phyloP scores from a whole-genome alignment of 1,140 invertebrate species.

The Episyrphus balteatus region DNA sequence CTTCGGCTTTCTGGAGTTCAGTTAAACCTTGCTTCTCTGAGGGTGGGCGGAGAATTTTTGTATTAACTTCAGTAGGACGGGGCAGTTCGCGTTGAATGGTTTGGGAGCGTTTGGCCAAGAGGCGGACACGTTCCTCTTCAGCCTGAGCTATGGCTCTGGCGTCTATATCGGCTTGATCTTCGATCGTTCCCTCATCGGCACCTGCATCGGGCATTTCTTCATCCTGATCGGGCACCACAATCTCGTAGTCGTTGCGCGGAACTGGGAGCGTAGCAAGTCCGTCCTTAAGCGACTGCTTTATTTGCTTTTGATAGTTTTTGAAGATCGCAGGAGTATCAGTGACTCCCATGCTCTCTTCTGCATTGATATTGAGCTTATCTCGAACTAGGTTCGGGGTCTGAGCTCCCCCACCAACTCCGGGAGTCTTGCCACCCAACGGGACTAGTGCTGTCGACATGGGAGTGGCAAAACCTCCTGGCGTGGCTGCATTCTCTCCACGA shows the following conservation, averaged over 20 bases:
- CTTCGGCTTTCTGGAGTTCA: conserved; percentile 91
- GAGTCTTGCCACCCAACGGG: conserved; percentile 22
- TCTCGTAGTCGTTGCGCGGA: conserved; percentile 96
- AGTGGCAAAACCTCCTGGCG: conserved; percentile 42
- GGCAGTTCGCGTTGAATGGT: conserved; percentile 84
- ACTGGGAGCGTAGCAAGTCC: conserved; percentile 70
- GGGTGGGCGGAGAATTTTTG: conserved; percentile 61
- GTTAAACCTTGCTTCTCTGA: conserved; percentile 62
- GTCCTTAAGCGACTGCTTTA: conserved; percentile 58
- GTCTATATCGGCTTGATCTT: conserved; percentile 88
- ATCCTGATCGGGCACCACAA: conserved; percentile 88
- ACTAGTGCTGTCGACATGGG: conserved; percentile 38
- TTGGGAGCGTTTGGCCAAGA: conserved; percentile 71
- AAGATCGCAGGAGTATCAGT: conserved; percentile 52
- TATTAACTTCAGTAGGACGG: conserved; percentile 77
- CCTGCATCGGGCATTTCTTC: conserved; percentile 43
- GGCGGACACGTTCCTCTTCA: conserved; percentile 34
- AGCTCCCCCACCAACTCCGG: background rate
- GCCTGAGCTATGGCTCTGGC: conserved; percentile 40
- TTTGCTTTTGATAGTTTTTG: conserved; percentile 54
- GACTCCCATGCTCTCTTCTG: conserved; percentile 62
- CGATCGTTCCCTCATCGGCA: conserved; percentile 40
- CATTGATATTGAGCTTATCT: conserved; percentile 93
- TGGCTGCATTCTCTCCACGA: conserved; percentile 31
- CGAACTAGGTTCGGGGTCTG: conserved; percentile 48